Percentiles rank a stretch among this genome's conserved stretches.
Conservation (phyloP, 2,113 vertebrate species). For the Neoarius graeffei region DNA sequence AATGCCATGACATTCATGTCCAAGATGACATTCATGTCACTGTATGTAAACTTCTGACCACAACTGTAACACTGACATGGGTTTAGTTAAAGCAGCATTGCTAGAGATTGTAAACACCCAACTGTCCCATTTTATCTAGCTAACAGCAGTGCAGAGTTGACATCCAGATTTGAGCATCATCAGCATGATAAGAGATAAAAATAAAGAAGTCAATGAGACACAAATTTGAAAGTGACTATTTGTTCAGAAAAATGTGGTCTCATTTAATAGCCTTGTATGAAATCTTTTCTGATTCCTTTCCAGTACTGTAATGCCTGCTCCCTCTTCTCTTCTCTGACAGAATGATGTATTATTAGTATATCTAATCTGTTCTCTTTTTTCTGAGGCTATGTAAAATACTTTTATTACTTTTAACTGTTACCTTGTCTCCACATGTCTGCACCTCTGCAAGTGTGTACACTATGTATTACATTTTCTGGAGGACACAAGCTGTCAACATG, state of each 20-base stretch:
- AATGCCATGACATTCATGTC: no score
- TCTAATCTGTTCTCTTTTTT: conserved; percentile 13
- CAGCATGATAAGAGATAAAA: not conserved
- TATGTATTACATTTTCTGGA: not conserved
- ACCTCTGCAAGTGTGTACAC: no score
- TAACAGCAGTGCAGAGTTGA: not conserved
- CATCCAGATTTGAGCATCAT: not conserved
- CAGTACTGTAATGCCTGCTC: not conserved
- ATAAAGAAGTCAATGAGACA: not conserved
- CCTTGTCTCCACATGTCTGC: no score
- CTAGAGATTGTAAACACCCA: not conserved
- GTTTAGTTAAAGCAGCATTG: not conserved
- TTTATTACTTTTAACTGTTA: no score
- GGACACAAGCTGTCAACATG: not conserved
- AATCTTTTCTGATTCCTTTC: conserved; percentile 4
- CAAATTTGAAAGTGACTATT: not conserved
- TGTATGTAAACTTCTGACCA: no score
- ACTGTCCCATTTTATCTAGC: not conserved
- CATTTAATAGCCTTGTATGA: not conserved
- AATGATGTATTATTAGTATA: conserved; percentile 23
- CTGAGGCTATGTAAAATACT: conserved; percentile 22
- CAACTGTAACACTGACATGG: not conserved
- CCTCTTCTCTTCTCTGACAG: not conserved
- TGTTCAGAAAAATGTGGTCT: not conserved
- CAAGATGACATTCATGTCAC: no score